Evolutionary conservation across 2,888 invertebrate genomes (phyloP).

Genomic region (Eilema sororculum): DNA sequence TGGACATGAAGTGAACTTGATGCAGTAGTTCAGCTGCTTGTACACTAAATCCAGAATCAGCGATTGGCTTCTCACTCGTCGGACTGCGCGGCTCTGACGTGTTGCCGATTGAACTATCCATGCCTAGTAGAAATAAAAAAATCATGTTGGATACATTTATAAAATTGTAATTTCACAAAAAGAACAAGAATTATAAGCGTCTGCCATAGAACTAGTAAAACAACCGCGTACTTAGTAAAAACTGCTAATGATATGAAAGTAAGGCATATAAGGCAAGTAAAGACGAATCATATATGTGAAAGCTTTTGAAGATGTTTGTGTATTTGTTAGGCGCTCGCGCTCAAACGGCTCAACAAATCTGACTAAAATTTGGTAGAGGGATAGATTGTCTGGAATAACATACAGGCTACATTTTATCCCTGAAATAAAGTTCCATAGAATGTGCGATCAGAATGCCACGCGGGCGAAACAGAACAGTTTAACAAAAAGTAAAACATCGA

Average conservation of each 20-base stretch:
- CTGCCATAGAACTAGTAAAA: too few relatives aligned
- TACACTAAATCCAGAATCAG: constrained; percentile 55
- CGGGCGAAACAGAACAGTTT: too few relatives aligned
- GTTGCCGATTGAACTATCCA: constrained; percentile 49
- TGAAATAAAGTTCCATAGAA: too few relatives aligned
- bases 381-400: not conserved
- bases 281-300: not conserved
- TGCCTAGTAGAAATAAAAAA: constrained; percentile 40
- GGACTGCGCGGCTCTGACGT: constrained; percentile 53
- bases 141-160: too few relatives aligned
- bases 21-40: constrained; percentile 74
- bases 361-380: not conserved
- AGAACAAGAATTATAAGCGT: too few relatives aligned
- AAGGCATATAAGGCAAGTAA: too few relatives aligned
- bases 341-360: not conserved
- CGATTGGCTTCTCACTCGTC: constrained; percentile 51
- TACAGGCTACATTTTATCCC: too few relatives aligned
- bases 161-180: too few relatives aligned
- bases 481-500: too few relatives aligned
- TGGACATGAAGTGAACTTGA: constrained; percentile 79
- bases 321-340: not conserved
- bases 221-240: too few relatives aligned
- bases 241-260: too few relatives aligned
- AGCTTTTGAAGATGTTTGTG: not conserved
- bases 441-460: too few relatives aligned